These are phyloP conservation scores for Malthinus flaveolus DNA, from an alignment of 2,888 invertebrate species.

Conservation along the genomic window DNA sequence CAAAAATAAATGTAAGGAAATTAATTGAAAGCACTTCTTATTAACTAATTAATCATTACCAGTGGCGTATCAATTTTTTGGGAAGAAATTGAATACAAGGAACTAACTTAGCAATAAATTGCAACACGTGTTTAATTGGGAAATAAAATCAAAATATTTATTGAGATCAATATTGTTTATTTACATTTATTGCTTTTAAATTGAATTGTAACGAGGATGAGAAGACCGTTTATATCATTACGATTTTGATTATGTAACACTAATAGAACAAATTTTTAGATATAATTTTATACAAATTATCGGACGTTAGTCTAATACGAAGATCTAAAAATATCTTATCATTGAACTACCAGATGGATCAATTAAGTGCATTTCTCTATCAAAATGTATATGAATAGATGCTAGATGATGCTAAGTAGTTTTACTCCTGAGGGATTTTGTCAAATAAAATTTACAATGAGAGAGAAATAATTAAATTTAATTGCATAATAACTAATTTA, in stretches of 20 bases:
- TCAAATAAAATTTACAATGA: too few species aligned
- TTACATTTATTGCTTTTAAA: slow-evolving; percentile 27
- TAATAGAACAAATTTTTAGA: slow-evolving; percentile 4
- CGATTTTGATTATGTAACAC: slow-evolving; percentile 14
- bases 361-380: slow-evolving; percentile 6
- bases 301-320: slow-evolving; percentile 14
- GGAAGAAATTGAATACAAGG: too few species aligned
- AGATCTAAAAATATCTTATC: slow-evolving; percentile 13
- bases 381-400: too few species aligned
- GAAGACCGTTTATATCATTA: slow-evolving; percentile 15
- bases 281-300: slow-evolving; percentile 14
- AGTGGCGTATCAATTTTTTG: too few species aligned
- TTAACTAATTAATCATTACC: too few species aligned
- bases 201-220: slow-evolving; percentile 19
- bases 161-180: slow-evolving; percentile 18
- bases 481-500: background rate
- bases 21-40: too few species aligned
- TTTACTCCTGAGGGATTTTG: too few species aligned
- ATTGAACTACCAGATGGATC: slow-evolving; percentile 9
- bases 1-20: too few species aligned
- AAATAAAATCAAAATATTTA: slow-evolving; percentile 1
- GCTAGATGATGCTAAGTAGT: too few species aligned
- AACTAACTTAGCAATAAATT: too few species aligned
- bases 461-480: too few species aligned
- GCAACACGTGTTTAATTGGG: too few species aligned